Percentiles rank a stretch among this genome's conserved stretches.
Evolutionary conservation across 2,888 invertebrate genomes (phyloP).

Genomic region (Eupithecia exiguata): DNA sequence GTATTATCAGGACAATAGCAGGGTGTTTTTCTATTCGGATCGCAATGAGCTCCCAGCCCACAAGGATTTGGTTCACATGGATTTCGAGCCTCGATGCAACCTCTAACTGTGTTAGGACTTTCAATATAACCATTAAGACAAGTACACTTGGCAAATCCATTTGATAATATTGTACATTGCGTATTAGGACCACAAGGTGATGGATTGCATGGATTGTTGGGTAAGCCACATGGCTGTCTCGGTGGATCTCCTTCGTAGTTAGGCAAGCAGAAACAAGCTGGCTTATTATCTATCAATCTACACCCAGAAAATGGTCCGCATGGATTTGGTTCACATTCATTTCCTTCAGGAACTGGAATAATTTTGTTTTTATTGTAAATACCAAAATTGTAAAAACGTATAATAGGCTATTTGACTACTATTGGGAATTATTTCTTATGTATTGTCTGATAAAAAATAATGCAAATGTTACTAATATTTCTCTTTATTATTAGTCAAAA

Average conservation of each 20-base stretch:
- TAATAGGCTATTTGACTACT: too few species aligned
- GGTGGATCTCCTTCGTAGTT: slow-evolving; percentile 95
- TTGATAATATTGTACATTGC: slow-evolving; percentile 89
- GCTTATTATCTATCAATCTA: slow-evolving; percentile 88
- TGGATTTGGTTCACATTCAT: slow-evolving; percentile 91
- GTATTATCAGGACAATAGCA: slow-evolving; percentile 94
- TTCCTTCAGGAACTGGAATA: slow-evolving; percentile 92
- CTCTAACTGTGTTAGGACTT: slow-evolving; percentile 94
- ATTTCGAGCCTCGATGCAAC: slow-evolving; percentile 90
- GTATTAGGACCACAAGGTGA: slow-evolving; percentile 95
- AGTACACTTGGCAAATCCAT: slow-evolving; percentile 94
- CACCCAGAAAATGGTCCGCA: slow-evolving; percentile 94
- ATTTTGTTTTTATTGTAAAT: slow-evolving; percentile 13
- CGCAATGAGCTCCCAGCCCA: slow-evolving; percentile 90
- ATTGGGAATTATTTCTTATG: too few species aligned
- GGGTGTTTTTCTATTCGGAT: slow-evolving; percentile 89
- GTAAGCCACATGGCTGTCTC: slow-evolving; percentile 86
- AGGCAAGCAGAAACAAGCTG: slow-evolving; percentile 94
- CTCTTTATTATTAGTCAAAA: too few species aligned
- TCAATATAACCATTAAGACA: slow-evolving; percentile 92
- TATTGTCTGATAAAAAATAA: too few species aligned
- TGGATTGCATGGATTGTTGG: slow-evolving; percentile 91
- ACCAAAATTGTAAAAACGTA: neutral
- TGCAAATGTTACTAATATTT: too few species aligned
- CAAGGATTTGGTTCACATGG: slow-evolving; percentile 93